These are phyloP conservation scores for Erebia epiphron DNA, from an alignment of 2,888 invertebrate species.

Conservation along the genomic window DNA sequence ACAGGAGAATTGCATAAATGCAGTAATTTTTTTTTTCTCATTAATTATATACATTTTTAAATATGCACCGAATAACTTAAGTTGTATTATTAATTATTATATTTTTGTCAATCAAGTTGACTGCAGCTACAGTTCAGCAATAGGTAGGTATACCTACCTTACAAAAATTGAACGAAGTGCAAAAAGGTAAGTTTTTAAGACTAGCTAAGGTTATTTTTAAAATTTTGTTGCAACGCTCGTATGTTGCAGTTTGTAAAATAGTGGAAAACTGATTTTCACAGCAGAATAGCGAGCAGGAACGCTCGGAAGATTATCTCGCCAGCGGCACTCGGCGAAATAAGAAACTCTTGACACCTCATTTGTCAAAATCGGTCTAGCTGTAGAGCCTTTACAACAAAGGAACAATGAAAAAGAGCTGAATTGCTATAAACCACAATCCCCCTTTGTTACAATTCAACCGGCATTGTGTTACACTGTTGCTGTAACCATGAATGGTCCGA, in stretches of 20 bases:
- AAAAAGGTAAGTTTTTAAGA: not conserved
- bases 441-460: conserved; percentile 37
- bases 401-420: conserved; percentile 41
- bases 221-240: not conserved
- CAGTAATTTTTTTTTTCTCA: too few species aligned
- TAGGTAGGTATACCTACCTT: too few species aligned
- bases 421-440: conserved; percentile 39
- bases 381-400: conserved; percentile 39
- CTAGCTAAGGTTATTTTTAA: not conserved
- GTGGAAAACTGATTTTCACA: conserved; percentile 32
- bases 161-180: too few species aligned
- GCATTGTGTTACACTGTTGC: conserved; percentile 24
- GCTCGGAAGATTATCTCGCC: conserved; percentile 36
- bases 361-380: conserved; percentile 41
- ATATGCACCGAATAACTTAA: too few species aligned
- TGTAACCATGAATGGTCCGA: not conserved
- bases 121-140: too few species aligned
- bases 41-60: too few species aligned
- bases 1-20: too few species aligned
- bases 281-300: conserved; percentile 33
- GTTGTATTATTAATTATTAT: too few species aligned
- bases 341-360: conserved; percentile 41
- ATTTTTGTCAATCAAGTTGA: too few species aligned
- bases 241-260: conserved; percentile 3
- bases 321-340: conserved; percentile 37